These are phyloP conservation scores for Pogonomyrmex barbatus DNA, from an alignment of 1,140 invertebrate genomes.

Conservation along the genomic window DNA sequence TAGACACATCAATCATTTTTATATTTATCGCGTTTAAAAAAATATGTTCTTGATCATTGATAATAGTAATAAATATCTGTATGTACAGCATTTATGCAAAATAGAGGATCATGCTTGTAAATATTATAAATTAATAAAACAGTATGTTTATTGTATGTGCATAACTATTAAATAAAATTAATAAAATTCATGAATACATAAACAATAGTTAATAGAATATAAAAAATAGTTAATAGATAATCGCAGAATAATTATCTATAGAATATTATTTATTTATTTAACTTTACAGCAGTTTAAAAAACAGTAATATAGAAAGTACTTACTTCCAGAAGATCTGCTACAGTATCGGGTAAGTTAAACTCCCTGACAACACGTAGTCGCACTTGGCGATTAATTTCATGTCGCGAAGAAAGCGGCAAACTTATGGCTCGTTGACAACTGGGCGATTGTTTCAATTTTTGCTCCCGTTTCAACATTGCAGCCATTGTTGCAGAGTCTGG, in stretches of 20 bases:
- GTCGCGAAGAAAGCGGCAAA: constrained; percentile 91
- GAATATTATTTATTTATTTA: background rate
- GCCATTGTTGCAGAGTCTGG: constrained; percentile 91
- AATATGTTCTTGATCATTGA: background rate
- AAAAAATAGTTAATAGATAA: too few species aligned
- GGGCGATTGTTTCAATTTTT: constrained; percentile 93
- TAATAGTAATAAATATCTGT: background rate
- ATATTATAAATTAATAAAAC: constrained; percentile 43
- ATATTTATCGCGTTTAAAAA: constrained; percentile 1
- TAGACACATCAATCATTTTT: background rate
- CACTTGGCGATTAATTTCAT: constrained; percentile 92
- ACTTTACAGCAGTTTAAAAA: constrained; percentile 7
- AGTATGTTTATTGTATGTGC: background rate
- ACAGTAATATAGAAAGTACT: constrained; percentile 69
- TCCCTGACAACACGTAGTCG: constrained; percentile 96
- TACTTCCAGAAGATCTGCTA: constrained; percentile 93
- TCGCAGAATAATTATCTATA: constrained; percentile 1
- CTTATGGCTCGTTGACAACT: constrained; percentile 92
- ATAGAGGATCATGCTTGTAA: background rate
- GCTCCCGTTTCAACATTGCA: constrained; percentile 95
- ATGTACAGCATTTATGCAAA: background rate
- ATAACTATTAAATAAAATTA: background rate
- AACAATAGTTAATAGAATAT: background rate
- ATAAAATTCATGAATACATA: constrained; percentile 6
- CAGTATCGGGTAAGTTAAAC: constrained; percentile 96